phyloP scores from a whole-genome alignment of 2,113 vertebrate genomes.

The Labrus mixtus region DNA sequence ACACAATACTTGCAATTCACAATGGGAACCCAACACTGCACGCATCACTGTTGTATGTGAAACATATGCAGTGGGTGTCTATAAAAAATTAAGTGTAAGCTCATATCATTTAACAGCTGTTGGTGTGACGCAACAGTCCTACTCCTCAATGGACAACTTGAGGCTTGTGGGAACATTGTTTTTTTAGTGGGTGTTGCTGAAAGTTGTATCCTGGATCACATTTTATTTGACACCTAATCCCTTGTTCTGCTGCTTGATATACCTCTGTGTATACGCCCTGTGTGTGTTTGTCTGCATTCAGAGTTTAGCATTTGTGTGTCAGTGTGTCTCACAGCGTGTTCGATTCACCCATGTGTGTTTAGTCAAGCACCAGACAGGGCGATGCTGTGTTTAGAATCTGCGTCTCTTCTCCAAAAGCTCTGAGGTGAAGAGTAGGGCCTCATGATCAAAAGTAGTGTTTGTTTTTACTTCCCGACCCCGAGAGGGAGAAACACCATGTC shows the following conservation, averaged over 20 bases:
- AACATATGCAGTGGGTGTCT: conserved; percentile 79
- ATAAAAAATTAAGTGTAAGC: conserved; percentile 86
- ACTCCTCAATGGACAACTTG: conserved; percentile 74
- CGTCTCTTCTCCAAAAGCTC: conserved; percentile 78
- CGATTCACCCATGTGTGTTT: conserved; percentile 68
- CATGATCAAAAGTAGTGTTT: conserved; percentile 87
- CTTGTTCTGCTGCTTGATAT: conserved; percentile 68
- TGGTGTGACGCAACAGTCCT: conserved; percentile 71
- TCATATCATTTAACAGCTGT: conserved; percentile 85
- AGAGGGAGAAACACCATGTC: conserved; percentile 86
- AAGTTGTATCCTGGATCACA: conserved; percentile 73
- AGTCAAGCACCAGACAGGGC: conserved; percentile 59
- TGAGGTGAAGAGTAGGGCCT: conserved; percentile 68
- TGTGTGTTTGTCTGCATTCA: conserved; percentile 40
- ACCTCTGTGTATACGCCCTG: conserved; percentile 55
- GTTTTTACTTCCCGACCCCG: conserved; percentile 84
- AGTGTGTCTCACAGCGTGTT: conserved; percentile 45
- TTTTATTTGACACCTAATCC: conserved; percentile 74
- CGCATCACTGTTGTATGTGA: conserved; percentile 78
- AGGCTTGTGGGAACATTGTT: conserved; percentile 79
- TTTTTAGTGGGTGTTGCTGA: conserved; percentile 74
- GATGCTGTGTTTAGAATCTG: conserved; percentile 61
- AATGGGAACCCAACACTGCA: conserved; percentile 85
- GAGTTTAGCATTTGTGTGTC: conserved; percentile 49
- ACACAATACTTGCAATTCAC: conserved; percentile 84